A percentile compares a stretch with the other conserved stretches of the same genome.
These are phyloP conservation scores for Eilema depressum DNA, from an alignment of 2,888 invertebrate genomes.

Conservation along the genomic window DNA sequence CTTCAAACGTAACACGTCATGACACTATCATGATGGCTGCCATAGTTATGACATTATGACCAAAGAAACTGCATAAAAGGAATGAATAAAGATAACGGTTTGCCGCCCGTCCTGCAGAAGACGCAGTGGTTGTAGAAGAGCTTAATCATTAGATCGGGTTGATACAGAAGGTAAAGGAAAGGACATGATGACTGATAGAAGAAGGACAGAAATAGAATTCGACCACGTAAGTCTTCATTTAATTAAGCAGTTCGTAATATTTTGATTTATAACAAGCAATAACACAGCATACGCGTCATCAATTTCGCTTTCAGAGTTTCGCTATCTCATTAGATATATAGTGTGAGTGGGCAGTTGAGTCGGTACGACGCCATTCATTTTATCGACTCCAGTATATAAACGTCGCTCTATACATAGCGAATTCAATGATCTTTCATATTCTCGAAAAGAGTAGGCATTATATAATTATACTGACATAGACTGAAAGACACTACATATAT, in stretches of 20 bases:
- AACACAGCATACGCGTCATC: conserved; percentile 30
- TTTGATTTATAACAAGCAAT: conserved; percentile 22
- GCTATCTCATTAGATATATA: conserved; percentile 35
- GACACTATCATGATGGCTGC: too few relatives aligned
- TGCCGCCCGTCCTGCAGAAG: background rate
- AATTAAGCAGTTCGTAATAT: background rate
- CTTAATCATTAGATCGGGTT: background rate
- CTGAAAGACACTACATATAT: conserved; percentile 1
- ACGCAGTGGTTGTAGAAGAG: background rate
- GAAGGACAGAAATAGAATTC: background rate
- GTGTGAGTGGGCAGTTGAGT: conserved; percentile 47
- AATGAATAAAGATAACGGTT: background rate
- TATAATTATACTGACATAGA: conserved; percentile 14
- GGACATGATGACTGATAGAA: background rate
- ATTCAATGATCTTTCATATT: conserved; percentile 41
- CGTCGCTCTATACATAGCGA: conserved; percentile 33
- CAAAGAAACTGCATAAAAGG: background rate
- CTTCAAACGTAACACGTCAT: too few relatives aligned
- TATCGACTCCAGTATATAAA: conserved; percentile 38
- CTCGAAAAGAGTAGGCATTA: conserved; percentile 32
- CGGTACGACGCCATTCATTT: conserved; percentile 53
- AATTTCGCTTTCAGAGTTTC: conserved; percentile 46
- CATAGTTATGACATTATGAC: background rate
- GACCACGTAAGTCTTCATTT: background rate
- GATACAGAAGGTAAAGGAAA: background rate